These are phyloP conservation scores for Sphaerophoria rueppellii DNA, from an alignment of 2,888 invertebrate species.

Conservation along the genomic window DNA sequence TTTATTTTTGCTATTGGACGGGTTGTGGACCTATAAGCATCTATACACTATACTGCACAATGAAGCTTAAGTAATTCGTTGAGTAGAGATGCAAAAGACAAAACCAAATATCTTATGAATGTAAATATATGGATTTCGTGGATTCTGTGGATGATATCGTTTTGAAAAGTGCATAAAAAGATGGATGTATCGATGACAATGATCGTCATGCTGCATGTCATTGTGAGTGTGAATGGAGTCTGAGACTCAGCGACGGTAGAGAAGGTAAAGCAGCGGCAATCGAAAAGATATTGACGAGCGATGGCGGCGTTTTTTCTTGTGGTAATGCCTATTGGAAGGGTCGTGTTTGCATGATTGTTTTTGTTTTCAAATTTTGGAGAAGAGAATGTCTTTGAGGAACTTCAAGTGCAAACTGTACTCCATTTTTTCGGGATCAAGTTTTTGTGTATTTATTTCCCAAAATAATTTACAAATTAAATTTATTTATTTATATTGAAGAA, in stretches of 20 bases:
- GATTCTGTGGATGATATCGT: conserved; percentile 28
- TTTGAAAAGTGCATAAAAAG: conserved; percentile 17
- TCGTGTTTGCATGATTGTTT: conserved; percentile 12
- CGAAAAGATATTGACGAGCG: neutral
- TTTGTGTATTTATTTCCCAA: too few species aligned
- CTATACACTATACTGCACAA: neutral
- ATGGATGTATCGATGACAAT: conserved; percentile 30
- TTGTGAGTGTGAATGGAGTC: conserved; percentile 48
- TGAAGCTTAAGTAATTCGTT: conserved; percentile 28
- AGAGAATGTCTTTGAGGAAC: conserved; percentile 57
- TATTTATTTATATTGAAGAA: too few species aligned
- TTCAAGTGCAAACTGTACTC: conserved; percentile 59
- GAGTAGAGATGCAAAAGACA: conserved; percentile 1
- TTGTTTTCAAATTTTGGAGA: conserved; percentile 1
- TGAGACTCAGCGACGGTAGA: neutral
- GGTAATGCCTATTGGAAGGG: conserved; percentile 66
- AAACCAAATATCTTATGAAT: conserved; percentile 33
- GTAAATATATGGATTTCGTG: conserved; percentile 30
- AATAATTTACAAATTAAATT: too few species aligned
- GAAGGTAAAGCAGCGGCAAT: neutral
- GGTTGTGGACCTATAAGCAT: neutral
- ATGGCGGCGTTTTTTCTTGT: conserved; percentile 65
- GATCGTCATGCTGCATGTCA: conserved; percentile 44
- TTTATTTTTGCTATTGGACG: conserved; percentile 25
- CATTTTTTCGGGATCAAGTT: neutral